Evolutionary conservation across 2,888 invertebrate genomes (phyloP).

Genomic region (Cremastinae sp.): DNA sequence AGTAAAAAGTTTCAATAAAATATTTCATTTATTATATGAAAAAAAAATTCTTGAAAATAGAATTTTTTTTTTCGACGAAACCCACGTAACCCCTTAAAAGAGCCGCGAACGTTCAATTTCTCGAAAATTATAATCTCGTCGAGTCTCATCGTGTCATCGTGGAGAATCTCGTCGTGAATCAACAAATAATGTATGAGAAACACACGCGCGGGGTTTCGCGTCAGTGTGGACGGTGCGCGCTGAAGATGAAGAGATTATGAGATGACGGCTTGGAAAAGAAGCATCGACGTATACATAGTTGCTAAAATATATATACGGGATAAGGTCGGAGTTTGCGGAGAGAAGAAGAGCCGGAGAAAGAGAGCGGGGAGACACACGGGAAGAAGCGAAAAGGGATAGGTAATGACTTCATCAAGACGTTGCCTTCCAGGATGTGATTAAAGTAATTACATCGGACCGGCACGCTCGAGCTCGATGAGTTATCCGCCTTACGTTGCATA

Average conservation of each 20-base stretch:
- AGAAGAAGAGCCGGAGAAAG: neutral
- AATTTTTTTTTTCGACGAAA: too few relatives aligned
- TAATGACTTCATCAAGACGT: conserved; percentile 69
- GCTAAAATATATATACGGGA: conserved; percentile 23
- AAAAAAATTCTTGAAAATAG: too few relatives aligned
- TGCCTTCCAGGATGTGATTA: conserved; percentile 70
- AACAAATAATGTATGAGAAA: conserved; percentile 22
- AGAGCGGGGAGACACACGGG: conserved; percentile 3
- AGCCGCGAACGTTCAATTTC: conserved; percentile 7
- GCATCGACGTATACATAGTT: conserved; percentile 14
- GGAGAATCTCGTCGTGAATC: conserved; percentile 21
- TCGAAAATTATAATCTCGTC: conserved; percentile 3
- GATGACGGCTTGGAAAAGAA: conserved; percentile 25
- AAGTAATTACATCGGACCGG: conserved; percentile 69
- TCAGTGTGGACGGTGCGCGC: neutral
- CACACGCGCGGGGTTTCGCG: neutral
- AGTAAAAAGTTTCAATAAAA: too few relatives aligned
- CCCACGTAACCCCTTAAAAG: too few relatives aligned
- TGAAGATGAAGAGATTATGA: conserved; percentile 5
- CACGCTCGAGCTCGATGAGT: conserved; percentile 62
- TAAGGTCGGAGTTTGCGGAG: conserved; percentile 1
- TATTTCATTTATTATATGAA: too few relatives aligned
- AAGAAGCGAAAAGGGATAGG: conserved; percentile 36
- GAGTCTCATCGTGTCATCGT: conserved; percentile 22
- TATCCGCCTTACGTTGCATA: conserved; percentile 57